Evolutionary conservation across 1,140 invertebrate genomes (phyloP).

Genomic region (Drosophila nigromelanica): DNA sequence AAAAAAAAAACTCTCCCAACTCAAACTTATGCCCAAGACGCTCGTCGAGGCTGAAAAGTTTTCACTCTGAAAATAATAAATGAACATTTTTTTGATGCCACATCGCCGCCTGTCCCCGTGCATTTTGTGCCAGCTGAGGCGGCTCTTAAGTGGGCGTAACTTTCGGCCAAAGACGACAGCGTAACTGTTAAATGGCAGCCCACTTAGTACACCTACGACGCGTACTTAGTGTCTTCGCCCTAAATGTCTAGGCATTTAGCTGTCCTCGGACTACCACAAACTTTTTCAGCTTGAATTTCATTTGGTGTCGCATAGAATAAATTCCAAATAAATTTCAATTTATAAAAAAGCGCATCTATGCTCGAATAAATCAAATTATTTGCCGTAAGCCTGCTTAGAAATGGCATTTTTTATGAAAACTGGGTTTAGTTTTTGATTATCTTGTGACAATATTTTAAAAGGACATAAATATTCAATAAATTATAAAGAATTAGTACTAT

Average conservation of each 20-base stretch:
- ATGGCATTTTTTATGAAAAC: neutral
- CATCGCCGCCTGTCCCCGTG: neutral
- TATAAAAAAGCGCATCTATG: neutral
- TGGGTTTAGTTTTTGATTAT: neutral
- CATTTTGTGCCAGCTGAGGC: conserved; percentile 28
- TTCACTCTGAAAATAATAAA: conserved; percentile 67
- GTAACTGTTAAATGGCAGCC: conserved; percentile 37
- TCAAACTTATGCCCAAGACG: conserved; percentile 25
- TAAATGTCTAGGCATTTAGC: conserved; percentile 54
- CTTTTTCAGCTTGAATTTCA: conserved; percentile 32
- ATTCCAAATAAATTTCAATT: conserved; percentile 8
- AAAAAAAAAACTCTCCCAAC: conserved; percentile 1
- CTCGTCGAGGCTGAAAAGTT: conserved; percentile 62
- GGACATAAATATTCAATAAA: too few species aligned
- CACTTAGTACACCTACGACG: conserved; percentile 4
- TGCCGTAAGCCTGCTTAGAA: neutral
- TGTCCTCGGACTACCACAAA: conserved; percentile 19
- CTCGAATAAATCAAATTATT: conserved; percentile 1
- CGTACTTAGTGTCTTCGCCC: conserved; percentile 22
- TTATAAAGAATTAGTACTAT: too few species aligned
- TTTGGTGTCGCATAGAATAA: neutral
- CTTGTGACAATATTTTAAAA: too few species aligned
- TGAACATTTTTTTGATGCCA: conserved; percentile 57
- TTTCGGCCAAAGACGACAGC: conserved; percentile 52
- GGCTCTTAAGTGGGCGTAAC: conserved; percentile 66